Evolutionary conservation across 2,888 invertebrate species (phyloP).

Genomic region (Emmelina monodactyla): DNA sequence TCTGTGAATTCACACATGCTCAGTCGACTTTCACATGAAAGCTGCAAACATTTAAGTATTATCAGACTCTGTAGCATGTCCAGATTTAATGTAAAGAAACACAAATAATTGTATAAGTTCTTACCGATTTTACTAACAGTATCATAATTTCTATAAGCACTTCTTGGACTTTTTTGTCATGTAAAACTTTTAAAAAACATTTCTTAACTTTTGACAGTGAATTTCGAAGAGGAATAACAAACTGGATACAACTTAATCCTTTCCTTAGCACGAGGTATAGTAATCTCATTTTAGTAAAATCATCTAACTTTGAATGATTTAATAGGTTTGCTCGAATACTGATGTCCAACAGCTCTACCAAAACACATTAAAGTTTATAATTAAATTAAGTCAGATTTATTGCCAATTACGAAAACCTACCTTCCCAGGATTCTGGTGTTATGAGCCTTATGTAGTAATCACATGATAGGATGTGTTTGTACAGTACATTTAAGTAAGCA

Average conservation of each 20-base stretch:
- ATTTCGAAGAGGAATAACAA: conserved; percentile 37
- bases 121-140: conserved; percentile 40
- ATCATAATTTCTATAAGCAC: conserved; percentile 39
- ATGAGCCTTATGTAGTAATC: conserved; percentile 58
- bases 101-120: too few relatives aligned
- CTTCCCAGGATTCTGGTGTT: conserved; percentile 61
- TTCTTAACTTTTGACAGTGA: conserved; percentile 30
- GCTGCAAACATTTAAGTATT: conserved; percentile 27
- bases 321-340: conserved; percentile 29
- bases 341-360: conserved; percentile 47
- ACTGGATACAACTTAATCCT: conserved; percentile 44
- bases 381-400: too few relatives aligned
- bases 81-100: too few relatives aligned
- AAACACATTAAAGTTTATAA: too few relatives aligned
- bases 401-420: too few relatives aligned
- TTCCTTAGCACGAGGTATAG: conserved; percentile 48
- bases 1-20: conserved; percentile 63
- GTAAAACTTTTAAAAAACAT: conserved; percentile 29
- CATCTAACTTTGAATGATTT: conserved; percentile 34
- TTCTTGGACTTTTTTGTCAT: conserved; percentile 49
- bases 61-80: background rate
- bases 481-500: conserved; percentile 62
- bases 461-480: conserved; percentile 59
- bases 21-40: conserved; percentile 56
- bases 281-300: conserved; percentile 43